These are phyloP conservation scores for Callinectes sapidus DNA, from an alignment of 2,888 invertebrate species.

Conservation along the genomic window DNA sequence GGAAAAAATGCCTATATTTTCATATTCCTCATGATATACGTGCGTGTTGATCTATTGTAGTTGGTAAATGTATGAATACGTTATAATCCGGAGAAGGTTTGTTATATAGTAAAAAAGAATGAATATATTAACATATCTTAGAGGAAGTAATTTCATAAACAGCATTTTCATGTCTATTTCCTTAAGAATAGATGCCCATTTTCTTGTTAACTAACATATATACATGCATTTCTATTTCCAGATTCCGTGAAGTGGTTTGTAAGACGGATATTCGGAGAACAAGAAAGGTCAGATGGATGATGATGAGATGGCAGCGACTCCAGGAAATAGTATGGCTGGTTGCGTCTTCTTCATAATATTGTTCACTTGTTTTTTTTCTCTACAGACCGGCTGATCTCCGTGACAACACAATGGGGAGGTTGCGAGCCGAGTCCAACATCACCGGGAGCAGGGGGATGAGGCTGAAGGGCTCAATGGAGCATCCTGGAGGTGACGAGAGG, in stretches of 20 bases:
- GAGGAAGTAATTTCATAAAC: not conserved
- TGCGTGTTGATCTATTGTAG: not conserved
- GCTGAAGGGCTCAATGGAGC: not conserved
- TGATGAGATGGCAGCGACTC: not conserved
- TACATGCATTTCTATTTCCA: not conserved
- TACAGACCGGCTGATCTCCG: not conserved
- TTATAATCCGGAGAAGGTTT: not conserved
- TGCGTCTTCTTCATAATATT: conserved; percentile 11
- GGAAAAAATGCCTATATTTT: not conserved
- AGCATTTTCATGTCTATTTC: not conserved
- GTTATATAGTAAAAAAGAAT: not conserved
- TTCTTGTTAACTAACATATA: not conserved
- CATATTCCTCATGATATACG: not conserved
- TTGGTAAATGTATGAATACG: not conserved
- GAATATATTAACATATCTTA: not conserved
- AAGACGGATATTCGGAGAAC: not conserved
- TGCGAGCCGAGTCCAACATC: not conserved
- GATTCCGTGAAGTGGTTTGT: not conserved
- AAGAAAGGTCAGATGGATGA: not conserved
- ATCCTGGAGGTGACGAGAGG: not conserved
- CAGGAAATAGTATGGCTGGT: not conserved
- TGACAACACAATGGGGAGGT: not conserved
- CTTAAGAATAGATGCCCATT: not conserved
- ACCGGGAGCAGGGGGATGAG: not conserved
- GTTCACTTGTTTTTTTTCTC: not conserved